A percentile compares a stretch with the other conserved stretches of the same genome.
phyloP scores from a whole-genome alignment of 2,113 vertebrate species.

The Hydropotes inermis region DNA sequence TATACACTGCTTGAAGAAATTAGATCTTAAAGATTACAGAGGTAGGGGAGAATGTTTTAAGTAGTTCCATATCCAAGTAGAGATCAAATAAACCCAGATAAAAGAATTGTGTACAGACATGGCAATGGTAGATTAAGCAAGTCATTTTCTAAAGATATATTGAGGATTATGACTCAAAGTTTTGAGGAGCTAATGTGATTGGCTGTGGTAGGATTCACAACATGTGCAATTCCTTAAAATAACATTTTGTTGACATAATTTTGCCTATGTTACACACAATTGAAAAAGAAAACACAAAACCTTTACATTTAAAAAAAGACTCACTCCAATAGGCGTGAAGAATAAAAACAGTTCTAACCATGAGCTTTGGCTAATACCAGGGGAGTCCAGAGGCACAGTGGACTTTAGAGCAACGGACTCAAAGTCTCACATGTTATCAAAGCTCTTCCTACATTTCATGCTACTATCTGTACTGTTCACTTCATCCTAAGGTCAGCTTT shows the following conservation, averaged over 20 bases:
- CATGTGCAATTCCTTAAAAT: not conserved
- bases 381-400: not conserved
- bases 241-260: not conserved
- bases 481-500: not conserved
- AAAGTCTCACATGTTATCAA: not conserved
- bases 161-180: not conserved
- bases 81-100: not conserved
- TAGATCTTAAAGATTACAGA: not conserved
- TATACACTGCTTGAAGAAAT: not conserved
- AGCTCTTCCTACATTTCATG: not conserved
- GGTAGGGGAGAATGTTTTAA: not conserved
- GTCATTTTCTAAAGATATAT: slow-evolving; percentile 23
- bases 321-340: not conserved
- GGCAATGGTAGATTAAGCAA: not conserved
- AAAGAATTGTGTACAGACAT: not conserved
- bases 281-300: not conserved
- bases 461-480: not conserved
- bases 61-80: not conserved
- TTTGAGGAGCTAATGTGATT: not conserved
- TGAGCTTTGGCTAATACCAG: not conserved
- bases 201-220: not conserved
- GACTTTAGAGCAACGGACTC: not conserved
- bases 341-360: not conserved
- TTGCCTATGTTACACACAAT: not conserved
- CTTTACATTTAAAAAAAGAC: not conserved